A percentile compares a stretch with the other conserved stretches of the same genome.
Evolutionary conservation across 2,888 invertebrate genomes (phyloP).

Genomic region (Stenolophus ochropezus): DNA sequence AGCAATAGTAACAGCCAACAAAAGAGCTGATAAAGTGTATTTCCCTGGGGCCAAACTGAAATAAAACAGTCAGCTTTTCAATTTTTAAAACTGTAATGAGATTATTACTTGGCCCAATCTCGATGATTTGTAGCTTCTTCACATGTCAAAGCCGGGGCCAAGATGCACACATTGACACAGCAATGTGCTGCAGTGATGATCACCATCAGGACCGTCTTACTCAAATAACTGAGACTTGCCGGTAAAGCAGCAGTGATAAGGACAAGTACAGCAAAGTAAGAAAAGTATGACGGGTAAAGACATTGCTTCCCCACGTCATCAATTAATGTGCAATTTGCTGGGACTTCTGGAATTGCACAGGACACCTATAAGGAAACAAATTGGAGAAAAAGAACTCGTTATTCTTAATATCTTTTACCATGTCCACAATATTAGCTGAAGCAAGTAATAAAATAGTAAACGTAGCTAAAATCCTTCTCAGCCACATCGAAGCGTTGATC

Average conservation of each 20-base stretch:
- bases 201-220: constrained; percentile 80
- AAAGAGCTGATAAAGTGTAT: constrained; percentile 74
- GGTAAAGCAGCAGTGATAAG: constrained; percentile 83
- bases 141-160: constrained; percentile 76
- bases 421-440: constrained; percentile 77
- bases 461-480: constrained; percentile 76
- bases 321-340: constrained; percentile 68
- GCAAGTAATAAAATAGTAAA: constrained; percentile 77
- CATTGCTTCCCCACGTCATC: constrained; percentile 73
- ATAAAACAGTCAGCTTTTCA: neutral
- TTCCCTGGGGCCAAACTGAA: constrained; percentile 72
- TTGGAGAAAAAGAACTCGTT: neutral
- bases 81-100: too few species aligned
- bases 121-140: constrained; percentile 74
- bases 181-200: constrained; percentile 79
- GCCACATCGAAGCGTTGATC: constrained; percentile 76
- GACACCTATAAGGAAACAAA: constrained; percentile 58
- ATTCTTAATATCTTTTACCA: constrained; percentile 72
- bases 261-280: constrained; percentile 82
- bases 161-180: constrained; percentile 76
- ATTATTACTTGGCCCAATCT: constrained; percentile 70
- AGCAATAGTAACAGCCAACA: constrained; percentile 76
- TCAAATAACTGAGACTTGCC: constrained; percentile 82
- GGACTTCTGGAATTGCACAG: constrained; percentile 64
- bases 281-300: constrained; percentile 84